These are phyloP conservation scores for Apoderus coryli DNA, from an alignment of 2,888 invertebrate species.

Conservation along the genomic window DNA sequence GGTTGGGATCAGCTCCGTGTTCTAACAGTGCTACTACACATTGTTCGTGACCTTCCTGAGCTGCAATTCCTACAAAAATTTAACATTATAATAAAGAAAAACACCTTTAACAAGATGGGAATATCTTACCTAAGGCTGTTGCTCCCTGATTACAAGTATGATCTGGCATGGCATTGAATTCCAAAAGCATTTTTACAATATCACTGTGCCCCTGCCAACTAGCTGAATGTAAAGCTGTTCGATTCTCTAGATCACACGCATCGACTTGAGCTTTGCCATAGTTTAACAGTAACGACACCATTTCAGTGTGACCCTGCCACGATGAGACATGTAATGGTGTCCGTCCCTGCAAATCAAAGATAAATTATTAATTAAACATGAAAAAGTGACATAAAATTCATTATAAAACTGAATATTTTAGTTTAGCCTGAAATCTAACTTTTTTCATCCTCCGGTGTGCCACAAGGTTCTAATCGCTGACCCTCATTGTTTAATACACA, in stretches of 20 bases:
- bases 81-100: too few species aligned
- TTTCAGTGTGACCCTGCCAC: slow-evolving; percentile 89
- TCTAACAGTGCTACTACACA: slow-evolving; percentile 73
- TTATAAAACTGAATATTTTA: too few species aligned
- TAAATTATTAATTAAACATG: too few species aligned
- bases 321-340: slow-evolving; percentile 82
- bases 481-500: too few species aligned
- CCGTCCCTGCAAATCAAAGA: too few species aligned
- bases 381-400: too few species aligned
- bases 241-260: slow-evolving; percentile 71
- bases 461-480: too few species aligned
- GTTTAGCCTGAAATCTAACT: too few species aligned
- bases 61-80: slow-evolving; percentile 70
- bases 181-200: slow-evolving; percentile 66
- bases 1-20: slow-evolving; percentile 74
- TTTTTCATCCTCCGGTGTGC: too few species aligned
- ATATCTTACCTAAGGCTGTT: slow-evolving; percentile 59
- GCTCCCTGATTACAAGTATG: slow-evolving; percentile 93
- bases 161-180: slow-evolving; percentile 69
- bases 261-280: slow-evolving; percentile 73
- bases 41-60: slow-evolving; percentile 89
- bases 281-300: slow-evolving; percentile 73
- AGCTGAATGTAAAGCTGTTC: slow-evolving; percentile 87
- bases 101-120: slow-evolving; percentile 4
- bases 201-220: slow-evolving; percentile 89